Percentiles rank a stretch among this genome's conserved stretches.
These are phyloP conservation scores for Paralvinella palmiformis DNA, from an alignment of 1,140 invertebrate species.

Conservation along the genomic window DNA sequence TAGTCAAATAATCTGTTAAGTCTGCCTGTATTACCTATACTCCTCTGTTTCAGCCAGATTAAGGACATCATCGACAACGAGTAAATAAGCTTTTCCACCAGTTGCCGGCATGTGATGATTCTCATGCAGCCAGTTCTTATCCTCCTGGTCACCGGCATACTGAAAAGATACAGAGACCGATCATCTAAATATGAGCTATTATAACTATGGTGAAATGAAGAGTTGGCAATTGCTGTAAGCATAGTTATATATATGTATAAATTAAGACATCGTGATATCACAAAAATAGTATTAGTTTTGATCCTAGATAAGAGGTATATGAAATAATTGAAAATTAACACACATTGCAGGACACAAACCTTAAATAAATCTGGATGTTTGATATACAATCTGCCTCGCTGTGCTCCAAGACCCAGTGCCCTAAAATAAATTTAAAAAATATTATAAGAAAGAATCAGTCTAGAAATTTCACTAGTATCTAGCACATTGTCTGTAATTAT, in stretches of 20 bases:
- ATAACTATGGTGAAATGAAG: too few species aligned
- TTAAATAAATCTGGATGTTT: conserved; percentile 70
- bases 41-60: conserved; percentile 66
- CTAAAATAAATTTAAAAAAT: conserved; percentile 47
- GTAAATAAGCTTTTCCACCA: conserved; percentile 71
- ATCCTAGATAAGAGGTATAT: too few species aligned
- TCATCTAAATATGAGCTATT: too few species aligned
- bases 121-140: conserved; percentile 74
- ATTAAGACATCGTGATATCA: too few species aligned
- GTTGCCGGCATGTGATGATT: conserved; percentile 69
- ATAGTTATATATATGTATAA: too few species aligned
- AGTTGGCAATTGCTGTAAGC: too few species aligned
- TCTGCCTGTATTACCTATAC: conserved; percentile 58
- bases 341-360: too few species aligned
- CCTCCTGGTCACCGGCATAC: conserved; percentile 73
- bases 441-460: neutral
- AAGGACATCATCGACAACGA: conserved; percentile 73
- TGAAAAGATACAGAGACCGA: too few species aligned
- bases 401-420: conserved; percentile 69
- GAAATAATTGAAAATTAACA: too few species aligned
- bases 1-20: too few species aligned
- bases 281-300: too few species aligned
- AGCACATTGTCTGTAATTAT: neutral
- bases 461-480: neutral
- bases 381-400: conserved; percentile 67